Evolutionary conservation across 23 tunicate genomes (phyloP), one percentile per base, ranked within the genome.

Genomic region (Clavelina lepadiformis): DNA sequence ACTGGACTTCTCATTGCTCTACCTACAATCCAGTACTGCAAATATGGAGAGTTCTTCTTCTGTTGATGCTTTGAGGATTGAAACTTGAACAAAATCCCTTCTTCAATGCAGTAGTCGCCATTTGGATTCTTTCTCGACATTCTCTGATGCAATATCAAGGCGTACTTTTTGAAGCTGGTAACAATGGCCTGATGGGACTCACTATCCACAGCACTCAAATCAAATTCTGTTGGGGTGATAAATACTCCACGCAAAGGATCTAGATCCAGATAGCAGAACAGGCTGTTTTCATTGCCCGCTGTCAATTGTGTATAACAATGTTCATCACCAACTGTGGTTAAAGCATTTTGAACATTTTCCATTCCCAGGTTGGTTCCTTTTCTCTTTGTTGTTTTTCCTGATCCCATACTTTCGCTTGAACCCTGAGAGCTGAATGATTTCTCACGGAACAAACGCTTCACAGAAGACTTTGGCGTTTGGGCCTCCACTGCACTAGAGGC

Each of bases 1-100:
- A 18, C n/a, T 1, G 78, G 86, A 1, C 56, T 30, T 26, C 29
- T 46, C 38, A 66, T 34, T 30, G 1, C 8, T 22, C 80, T 28
- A 6, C 89, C 89, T 6, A 73, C 62, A 31, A 82, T 80, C 89
- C 89, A 82, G 51, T 73, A 73, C 54, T 82, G 74, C 1, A 82
- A 30, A 73, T n/a, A 38, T 13, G 77, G 60, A 2, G 76, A 11
- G 25, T 51, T 47, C 53, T 63, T 71, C 41, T 65, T 62, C 19
- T 6, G 24, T 33, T 65, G 69, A 11, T 28, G 24, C 7, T 55
- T 35, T 11, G 46, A 44, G 11, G 37, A 53, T 1, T 41, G 69
- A 45, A 54, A 82, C 49, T 82, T 74, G 47, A 82, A 82, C 3
- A 66, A 29, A 15, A 73, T 55, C 19, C 80, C 89, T 73, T 82